Evolutionary conservation across 2,888 invertebrate species (phyloP).

Genomic region (Microctonus brassicae): DNA sequence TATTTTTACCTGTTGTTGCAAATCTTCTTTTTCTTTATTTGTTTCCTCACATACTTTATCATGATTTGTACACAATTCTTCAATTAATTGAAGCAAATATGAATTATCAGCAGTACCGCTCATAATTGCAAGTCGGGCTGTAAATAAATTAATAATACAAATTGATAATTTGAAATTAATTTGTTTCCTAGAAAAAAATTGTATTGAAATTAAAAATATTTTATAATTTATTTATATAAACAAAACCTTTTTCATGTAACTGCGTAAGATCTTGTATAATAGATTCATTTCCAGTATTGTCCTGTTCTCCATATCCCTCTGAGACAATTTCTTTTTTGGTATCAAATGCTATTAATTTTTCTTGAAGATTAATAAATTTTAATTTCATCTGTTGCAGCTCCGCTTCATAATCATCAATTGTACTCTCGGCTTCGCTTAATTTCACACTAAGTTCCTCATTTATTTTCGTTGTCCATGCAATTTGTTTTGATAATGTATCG

Average conservation of each 20-base stretch:
- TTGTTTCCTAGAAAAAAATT: slow-evolving; percentile 9
- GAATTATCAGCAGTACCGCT: slow-evolving; percentile 69
- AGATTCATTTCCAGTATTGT: slow-evolving; percentile 55
- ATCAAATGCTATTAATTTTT: slow-evolving; percentile 69
- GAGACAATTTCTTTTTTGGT: slow-evolving; percentile 71
- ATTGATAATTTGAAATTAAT: neutral
- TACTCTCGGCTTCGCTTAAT: slow-evolving; percentile 74
- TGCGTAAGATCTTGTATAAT: slow-evolving; percentile 60
- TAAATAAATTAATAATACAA: slow-evolving; percentile 35
- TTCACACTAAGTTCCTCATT: slow-evolving; percentile 70
- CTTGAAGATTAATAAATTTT: slow-evolving; percentile 74
- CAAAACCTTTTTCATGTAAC: slow-evolving; percentile 65
- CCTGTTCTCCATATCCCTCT: slow-evolving; percentile 72
- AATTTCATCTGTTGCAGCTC: slow-evolving; percentile 72
- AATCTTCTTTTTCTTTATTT: slow-evolving; percentile 78
- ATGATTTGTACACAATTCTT: slow-evolving; percentile 74
- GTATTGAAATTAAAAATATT: neutral
- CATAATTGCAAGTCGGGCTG: slow-evolving; percentile 69
- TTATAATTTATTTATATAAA: neutral
- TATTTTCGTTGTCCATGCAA: slow-evolving; percentile 51
- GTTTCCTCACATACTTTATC: slow-evolving; percentile 77
- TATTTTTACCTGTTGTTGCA: slow-evolving; percentile 79
- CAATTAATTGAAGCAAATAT: slow-evolving; percentile 73
- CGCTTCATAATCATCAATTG: slow-evolving; percentile 69
- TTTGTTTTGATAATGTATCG: slow-evolving; percentile 50